A percentile compares a stretch with the other conserved stretches of the same genome.
phyloP scores from a whole-genome alignment of 2,888 invertebrate genomes.

The Lasius fuliginosus region DNA sequence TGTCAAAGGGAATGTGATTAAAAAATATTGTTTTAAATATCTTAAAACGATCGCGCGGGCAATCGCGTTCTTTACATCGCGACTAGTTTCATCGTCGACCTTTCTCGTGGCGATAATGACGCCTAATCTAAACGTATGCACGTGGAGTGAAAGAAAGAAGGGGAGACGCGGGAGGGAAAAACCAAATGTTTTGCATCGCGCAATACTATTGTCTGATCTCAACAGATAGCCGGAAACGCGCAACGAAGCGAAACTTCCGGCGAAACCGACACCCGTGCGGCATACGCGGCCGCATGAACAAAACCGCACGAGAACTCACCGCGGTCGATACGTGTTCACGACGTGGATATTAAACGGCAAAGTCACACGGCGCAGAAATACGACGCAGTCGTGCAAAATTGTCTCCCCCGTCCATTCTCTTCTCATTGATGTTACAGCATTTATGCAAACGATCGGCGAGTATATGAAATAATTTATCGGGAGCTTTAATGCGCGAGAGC shows the following conservation, averaged over 20 bases:
- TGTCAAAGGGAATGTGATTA: background rate
- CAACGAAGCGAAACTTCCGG: slow-evolving; percentile 77
- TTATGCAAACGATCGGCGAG: slow-evolving; percentile 19
- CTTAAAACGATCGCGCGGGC: background rate
- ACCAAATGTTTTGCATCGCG: slow-evolving; percentile 55
- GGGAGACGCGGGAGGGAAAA: background rate
- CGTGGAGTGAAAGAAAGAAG: background rate
- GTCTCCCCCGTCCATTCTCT: background rate
- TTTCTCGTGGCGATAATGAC: background rate
- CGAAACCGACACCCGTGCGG: slow-evolving; percentile 73
- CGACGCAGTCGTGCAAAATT: slow-evolving; percentile 39
- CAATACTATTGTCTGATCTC: slow-evolving; percentile 63
- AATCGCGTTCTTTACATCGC: background rate
- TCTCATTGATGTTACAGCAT: slow-evolving; percentile 34
- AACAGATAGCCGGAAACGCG: slow-evolving; percentile 76
- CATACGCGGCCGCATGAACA: slow-evolving; percentile 48
- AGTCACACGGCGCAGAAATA: slow-evolving; percentile 44
- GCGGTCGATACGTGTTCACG: slow-evolving; percentile 55
- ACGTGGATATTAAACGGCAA: slow-evolving; percentile 38
- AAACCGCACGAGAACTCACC: slow-evolving; percentile 61
- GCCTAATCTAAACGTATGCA: background rate
- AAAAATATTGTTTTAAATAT: background rate
- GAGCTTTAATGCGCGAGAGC: slow-evolving; percentile 23
- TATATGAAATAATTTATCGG: slow-evolving; percentile 39
- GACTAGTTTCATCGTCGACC: background rate